Evolutionary conservation across 1,140 invertebrate species (phyloP).

Genomic region (Calliphora vicina): DNA sequence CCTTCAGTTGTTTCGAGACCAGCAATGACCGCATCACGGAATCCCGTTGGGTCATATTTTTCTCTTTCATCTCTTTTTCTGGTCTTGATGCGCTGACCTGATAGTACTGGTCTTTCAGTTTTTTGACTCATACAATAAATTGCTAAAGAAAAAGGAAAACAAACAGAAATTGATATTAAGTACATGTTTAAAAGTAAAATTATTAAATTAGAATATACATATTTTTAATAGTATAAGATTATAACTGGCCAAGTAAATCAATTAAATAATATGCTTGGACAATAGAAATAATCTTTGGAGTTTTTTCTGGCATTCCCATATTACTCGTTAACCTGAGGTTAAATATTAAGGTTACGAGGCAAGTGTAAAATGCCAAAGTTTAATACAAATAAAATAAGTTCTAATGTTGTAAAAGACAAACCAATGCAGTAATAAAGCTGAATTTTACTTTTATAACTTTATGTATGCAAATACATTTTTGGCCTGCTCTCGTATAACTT

Average conservation of each 20-base stretch:
- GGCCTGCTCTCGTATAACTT: too few species aligned
- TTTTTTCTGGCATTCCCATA: conserved; percentile 29
- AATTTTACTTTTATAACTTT: too few species aligned
- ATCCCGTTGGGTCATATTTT: conserved; percentile 97
- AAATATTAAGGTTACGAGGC: conserved; percentile 6
- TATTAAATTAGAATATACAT: background rate
- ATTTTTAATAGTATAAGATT: background rate
- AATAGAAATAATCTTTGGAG: background rate
- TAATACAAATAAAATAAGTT: too few species aligned
- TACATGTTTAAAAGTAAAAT: background rate
- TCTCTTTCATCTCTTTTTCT: conserved; percentile 99
- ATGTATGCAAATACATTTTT: too few species aligned
- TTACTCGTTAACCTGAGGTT: background rate
- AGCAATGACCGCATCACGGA: conserved; percentile 93
- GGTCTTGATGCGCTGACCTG: conserved; percentile 99
- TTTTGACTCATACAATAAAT: conserved; percentile 99
- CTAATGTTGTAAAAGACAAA: too few species aligned
- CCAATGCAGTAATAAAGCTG: too few species aligned
- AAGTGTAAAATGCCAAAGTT: conserved; percentile 9
- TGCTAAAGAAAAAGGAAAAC: conserved; percentile 74
- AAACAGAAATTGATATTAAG: background rate
- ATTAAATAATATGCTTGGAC: background rate
- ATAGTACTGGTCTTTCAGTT: conserved; percentile 99
- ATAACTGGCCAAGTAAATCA: conserved; percentile 17
- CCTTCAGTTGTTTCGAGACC: conserved; percentile 91